Conservation (phyloP, 1,140 invertebrate species). For the Lepidotrigona ventralis region DNA sequence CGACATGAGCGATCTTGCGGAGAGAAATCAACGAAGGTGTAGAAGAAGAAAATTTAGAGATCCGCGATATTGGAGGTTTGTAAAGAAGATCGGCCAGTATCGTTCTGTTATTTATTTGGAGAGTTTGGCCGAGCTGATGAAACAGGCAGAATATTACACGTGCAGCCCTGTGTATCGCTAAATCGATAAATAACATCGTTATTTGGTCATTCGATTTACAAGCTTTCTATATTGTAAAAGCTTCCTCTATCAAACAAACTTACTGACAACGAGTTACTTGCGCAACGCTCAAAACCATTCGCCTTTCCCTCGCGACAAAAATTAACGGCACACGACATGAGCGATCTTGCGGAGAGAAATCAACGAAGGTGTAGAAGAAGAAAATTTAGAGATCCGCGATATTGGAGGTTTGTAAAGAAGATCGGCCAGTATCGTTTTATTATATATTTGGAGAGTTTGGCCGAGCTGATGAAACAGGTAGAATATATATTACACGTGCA, state of each 20-base stretch:
- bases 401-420: background rate
- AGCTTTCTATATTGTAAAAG: background rate
- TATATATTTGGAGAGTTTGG: background rate
- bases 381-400: background rate
- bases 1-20: background rate
- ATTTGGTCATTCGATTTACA: background rate
- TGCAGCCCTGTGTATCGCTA: background rate
- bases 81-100: background rate
- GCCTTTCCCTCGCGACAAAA: conserved; percentile 8
- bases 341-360: background rate
- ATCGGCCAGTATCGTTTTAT: background rate
- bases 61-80: background rate
- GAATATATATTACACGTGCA: background rate
- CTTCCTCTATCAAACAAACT: background rate
- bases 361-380: background rate
- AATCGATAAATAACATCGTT: background rate
- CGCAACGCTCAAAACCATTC: too few species aligned
- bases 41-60: background rate
- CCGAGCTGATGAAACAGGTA: background rate
- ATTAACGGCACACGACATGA: conserved; percentile 9
- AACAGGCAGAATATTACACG: background rate
- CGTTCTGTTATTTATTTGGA: background rate
- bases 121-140: background rate
- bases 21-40: background rate
- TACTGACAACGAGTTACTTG: background rate